A percentile compares a stretch with the other conserved stretches of the same genome.
These are phyloP conservation scores for Sciurus carolinensis DNA, from an alignment of 2,797 vertebrate genomes.

Conservation along the genomic window DNA sequence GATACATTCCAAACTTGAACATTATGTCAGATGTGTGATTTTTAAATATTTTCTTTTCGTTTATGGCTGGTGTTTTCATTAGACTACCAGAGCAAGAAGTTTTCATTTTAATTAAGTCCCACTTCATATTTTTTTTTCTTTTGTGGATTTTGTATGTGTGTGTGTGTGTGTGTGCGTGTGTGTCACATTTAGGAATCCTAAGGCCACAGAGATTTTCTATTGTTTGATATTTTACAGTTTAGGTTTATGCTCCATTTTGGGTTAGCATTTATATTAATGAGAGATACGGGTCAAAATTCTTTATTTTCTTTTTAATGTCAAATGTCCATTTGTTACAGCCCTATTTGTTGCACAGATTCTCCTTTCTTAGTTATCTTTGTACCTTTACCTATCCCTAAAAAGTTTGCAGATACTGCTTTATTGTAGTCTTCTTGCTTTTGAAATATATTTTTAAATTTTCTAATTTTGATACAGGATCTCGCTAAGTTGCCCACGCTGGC, in stretches of 20 bases:
- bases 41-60: conserved; percentile 37
- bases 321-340: background rate
- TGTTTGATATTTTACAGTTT: background rate
- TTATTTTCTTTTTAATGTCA: background rate
- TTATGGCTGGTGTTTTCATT: background rate
- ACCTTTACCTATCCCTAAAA: background rate
- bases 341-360: background rate
- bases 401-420: background rate
- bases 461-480: background rate
- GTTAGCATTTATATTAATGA: background rate
- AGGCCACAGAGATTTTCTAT: background rate
- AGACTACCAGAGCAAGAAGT: background rate
- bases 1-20: background rate
- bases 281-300: background rate
- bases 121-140: background rate
- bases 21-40: background rate
- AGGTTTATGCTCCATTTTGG: background rate
- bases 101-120: conserved; percentile 6
- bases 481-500: background rate
- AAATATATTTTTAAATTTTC: background rate
- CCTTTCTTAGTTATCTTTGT: background rate
- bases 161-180: too few relatives aligned
- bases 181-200: background rate
- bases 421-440: background rate
- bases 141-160: background rate